Evolutionary conservation across 53 echinoderm and acorn worm species (phyloP).

Genomic region (Henricia sp.): DNA sequence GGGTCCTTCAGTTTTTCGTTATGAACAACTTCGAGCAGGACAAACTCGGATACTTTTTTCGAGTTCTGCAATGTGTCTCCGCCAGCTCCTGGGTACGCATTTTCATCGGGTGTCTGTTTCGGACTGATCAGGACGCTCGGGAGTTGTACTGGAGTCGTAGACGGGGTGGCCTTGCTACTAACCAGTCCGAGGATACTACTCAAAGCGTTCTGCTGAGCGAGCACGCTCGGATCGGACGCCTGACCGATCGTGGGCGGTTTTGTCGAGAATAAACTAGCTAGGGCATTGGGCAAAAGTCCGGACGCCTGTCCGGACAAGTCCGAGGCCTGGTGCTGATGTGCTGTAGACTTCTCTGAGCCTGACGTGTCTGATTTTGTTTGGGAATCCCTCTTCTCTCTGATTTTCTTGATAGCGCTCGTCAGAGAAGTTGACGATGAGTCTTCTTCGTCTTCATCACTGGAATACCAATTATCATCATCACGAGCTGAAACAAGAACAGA

Average conservation of each 20-base stretch:
- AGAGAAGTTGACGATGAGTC: slow-evolving; percentile 26
- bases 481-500: slow-evolving; percentile 50
- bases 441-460: slow-evolving; percentile 87
- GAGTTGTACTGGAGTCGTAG: slow-evolving; percentile 20
- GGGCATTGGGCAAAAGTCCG: slow-evolving; percentile 68
- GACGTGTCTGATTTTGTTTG: not conserved
- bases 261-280: slow-evolving; percentile 74
- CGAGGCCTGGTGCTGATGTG: not conserved
- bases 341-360: slow-evolving; percentile 28
- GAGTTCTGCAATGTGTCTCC: slow-evolving; percentile 14
- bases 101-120: not conserved
- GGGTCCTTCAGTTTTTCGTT: slow-evolving; percentile 77
- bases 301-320: not conserved
- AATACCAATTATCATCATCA: slow-evolving; percentile 94
- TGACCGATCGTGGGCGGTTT: slow-evolving; percentile 48
- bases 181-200: slow-evolving; percentile 60
- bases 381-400: slow-evolving; percentile 15
- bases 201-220: slow-evolving; percentile 62
- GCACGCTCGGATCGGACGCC: slow-evolving; percentile 35
- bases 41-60: slow-evolving; percentile 46
- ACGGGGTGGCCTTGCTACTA: not conserved
- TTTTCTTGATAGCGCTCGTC: slow-evolving; percentile 32
- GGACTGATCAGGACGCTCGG: slow-evolving; percentile 21
- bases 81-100: not conserved
- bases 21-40: slow-evolving; percentile 77